Conservation (phyloP, 1,140 invertebrate species). For the Papilio dardanus region DNA sequence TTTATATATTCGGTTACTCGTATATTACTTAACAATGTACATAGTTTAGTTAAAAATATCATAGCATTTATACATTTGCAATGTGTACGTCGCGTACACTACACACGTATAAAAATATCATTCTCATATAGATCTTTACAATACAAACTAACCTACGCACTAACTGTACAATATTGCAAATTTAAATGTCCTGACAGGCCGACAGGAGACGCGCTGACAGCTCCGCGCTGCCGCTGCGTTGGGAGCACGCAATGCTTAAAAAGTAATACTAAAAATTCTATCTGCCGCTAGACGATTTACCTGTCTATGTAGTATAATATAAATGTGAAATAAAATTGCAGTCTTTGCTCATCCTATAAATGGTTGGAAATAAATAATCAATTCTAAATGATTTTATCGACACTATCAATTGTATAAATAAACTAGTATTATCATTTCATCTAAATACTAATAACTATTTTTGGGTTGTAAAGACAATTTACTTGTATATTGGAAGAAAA, state of each 20-base stretch:
- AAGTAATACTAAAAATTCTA: no score
- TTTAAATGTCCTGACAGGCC: neutral
- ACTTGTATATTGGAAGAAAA: neutral
- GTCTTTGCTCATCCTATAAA: neutral
- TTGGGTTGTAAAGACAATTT: neutral
- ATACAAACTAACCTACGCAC: conserved; percentile 15
- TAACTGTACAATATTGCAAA: conserved; percentile 22
- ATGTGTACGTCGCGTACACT: neutral
- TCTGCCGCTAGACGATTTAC: neutral
- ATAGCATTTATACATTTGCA: conserved; percentile 27
- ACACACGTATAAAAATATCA: conserved; percentile 18
- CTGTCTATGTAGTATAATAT: neutral
- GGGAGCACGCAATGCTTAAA: no score
- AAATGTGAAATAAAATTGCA: neutral
- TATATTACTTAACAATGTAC: conserved; percentile 42
- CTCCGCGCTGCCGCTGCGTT: no score
- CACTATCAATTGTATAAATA: neutral
- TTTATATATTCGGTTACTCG: conserved; percentile 30
- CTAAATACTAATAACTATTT: neutral
- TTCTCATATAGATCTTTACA: conserved; percentile 20
- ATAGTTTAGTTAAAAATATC: conserved; percentile 40
- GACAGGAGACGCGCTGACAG: neutral
- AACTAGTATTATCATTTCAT: neutral
- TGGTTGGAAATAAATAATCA: neutral
- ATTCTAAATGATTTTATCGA: neutral